phyloP scores from a whole-genome alignment of 2,113 vertebrate genomes.

The Dunckerocampus dactyliophorus region DNA sequence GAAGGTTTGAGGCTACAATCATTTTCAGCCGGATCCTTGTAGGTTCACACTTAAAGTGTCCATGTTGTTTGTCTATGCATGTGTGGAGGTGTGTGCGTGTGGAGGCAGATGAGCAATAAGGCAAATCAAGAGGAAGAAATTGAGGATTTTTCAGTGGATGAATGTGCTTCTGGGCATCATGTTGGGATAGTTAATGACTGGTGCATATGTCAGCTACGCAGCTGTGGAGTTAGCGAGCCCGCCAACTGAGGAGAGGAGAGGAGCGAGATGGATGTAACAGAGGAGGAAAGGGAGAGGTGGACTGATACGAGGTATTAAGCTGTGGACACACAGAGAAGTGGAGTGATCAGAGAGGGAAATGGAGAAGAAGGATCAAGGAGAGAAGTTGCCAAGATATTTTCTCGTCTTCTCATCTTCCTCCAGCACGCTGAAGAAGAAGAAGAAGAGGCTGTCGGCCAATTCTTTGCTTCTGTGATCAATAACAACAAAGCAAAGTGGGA shows the following conservation, averaged over 20 bases:
- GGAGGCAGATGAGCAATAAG: slow-evolving; percentile 13
- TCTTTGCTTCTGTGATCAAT: slow-evolving; percentile 47
- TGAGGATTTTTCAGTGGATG: slow-evolving; percentile 46
- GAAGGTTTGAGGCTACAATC: too few relatives aligned
- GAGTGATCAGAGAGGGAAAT: slow-evolving; percentile 24
- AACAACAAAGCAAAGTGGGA: slow-evolving; percentile 17
- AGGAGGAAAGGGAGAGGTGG: slow-evolving; percentile 23
- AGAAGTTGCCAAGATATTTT: slow-evolving; percentile 64
- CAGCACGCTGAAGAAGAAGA: slow-evolving; percentile 40
- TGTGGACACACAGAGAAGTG: slow-evolving; percentile 13
- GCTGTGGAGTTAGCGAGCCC: slow-evolving; percentile 54
- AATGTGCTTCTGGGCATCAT: slow-evolving; percentile 53
- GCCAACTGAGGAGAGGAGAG: slow-evolving; percentile 50
- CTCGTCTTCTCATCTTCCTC: slow-evolving; percentile 58
- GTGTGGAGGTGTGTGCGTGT: neutral
- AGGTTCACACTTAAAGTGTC: neutral
- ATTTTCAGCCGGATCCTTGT: too few relatives aligned
- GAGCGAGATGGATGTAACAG: slow-evolving; percentile 3
- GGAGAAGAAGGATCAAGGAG: slow-evolving; percentile 50
- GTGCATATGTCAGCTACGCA: slow-evolving; percentile 60
- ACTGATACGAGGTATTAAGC: slow-evolving; percentile 43
- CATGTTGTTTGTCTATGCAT: slow-evolving; percentile 11
- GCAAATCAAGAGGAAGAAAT: slow-evolving; percentile 30
- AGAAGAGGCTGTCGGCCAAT: slow-evolving; percentile 51
- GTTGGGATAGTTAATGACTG: slow-evolving; percentile 66